Conservation (phyloP, 2,888 invertebrate genomes). For the Sinhomidia bicolor region DNA sequence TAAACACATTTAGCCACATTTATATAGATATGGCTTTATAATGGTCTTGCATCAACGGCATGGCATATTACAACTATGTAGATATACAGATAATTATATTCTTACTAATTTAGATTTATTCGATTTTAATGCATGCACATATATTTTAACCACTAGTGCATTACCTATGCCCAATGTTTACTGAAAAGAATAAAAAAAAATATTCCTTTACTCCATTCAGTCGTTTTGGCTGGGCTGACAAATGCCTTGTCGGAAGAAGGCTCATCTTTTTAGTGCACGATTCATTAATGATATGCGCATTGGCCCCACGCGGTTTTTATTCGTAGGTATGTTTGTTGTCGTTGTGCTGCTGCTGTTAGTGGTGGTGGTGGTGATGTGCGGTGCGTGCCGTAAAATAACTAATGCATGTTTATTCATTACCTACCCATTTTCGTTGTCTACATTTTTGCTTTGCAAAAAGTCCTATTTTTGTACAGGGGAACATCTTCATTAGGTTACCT, state of each 20-base stretch:
- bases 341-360: neutral
- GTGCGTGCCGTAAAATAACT: neutral
- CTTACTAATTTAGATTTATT: constrained; percentile 15
- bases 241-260: constrained; percentile 75
- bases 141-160: constrained; percentile 32
- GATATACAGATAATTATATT: neutral
- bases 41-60: too few species aligned
- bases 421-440: too few species aligned
- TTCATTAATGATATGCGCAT: constrained; percentile 9
- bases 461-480: neutral
- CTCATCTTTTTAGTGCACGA: constrained; percentile 47
- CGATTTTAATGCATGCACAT: constrained; percentile 60
- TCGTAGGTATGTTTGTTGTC: neutral
- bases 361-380: neutral
- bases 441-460: neutral
- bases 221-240: constrained; percentile 41
- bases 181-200: too few species aligned
- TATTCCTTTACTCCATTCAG: neutral
- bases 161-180: too few species aligned
- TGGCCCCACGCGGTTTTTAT: constrained; percentile 37
- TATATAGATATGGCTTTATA: too few species aligned
- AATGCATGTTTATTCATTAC: neutral
- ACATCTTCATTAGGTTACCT: constrained; percentile 16
- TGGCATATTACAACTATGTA: too few species aligned
- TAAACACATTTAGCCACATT: neutral